Base-by-base conservation (phyloP, 2,888 invertebrate species). In the Luperina nickerlii region DNA sequence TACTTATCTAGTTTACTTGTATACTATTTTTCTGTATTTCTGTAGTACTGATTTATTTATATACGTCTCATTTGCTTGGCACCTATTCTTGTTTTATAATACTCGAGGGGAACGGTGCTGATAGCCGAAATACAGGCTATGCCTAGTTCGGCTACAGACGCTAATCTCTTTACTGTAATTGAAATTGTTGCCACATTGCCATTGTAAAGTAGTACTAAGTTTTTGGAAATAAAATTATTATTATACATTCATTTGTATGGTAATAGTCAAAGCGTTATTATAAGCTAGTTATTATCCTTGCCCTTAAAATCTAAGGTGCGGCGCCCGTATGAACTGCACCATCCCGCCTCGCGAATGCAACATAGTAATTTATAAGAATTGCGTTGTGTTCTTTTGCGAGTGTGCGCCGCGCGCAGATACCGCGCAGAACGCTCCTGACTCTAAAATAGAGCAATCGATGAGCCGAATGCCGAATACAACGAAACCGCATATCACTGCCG, bases 371-470 rank as follows among this genome's bases (percentile, higher is more conserved):
- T 63, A 63, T 74, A 51, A 74, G 54, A 67, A 65, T 67, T 67
- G 51, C 57, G 60, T 70, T 42, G 71, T 71, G 63, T 78, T 48
- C 32, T 7, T 32, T 45, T n/a, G 45, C 57, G 66, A 71, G 38
- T 11, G 54, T 38, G 38, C 32, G 54, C 70, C 54, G n/a, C 74
- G 62, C 76, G 79, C 82, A 82, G 78, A 73, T 48, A 67, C 74
- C 79, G 85, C 76, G 86, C 88, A 80, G 79, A 82, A 51, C 76
- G 72, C 73, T 77, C 42, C 78, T 76, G 60, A 77, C 83, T 85
- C 85, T 70, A 74, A 88, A 88, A 87, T 88, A 88, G 87, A 88
- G 78, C 88, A 88, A 88, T 88, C 87, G 87, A 88, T 88, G 87
- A 88, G 73, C 73, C 73, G 76, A 88, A 84, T 70, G 69, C 77